A percentile compares a stretch with the other conserved stretches of the same genome.
phyloP scores from a whole-genome alignment of 2,797 vertebrate genomes.

The Okamejei kenojei region DNA sequence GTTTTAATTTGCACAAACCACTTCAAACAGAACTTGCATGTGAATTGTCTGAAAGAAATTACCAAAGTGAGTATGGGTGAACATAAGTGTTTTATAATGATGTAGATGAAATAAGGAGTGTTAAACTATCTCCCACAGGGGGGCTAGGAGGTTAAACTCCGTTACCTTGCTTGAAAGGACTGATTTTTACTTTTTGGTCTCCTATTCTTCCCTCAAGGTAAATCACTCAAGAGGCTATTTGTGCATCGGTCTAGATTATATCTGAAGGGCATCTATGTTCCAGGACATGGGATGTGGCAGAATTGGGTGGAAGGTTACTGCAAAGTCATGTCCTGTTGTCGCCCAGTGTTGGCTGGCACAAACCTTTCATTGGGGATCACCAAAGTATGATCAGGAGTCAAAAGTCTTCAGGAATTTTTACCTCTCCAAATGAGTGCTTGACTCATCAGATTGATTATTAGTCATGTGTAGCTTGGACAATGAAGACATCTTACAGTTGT shows the following conservation, averaged over 20 bases:
- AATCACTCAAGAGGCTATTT: not conserved
- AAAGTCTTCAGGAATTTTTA: not conserved
- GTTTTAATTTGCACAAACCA: conserved; percentile 30
- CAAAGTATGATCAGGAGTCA: not conserved
- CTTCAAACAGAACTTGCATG: conserved; percentile 8
- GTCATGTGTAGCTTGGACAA: not conserved
- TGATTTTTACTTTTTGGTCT: conserved; percentile 13
- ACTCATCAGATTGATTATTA: not conserved
- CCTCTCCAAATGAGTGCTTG: not conserved
- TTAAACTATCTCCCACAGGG: not conserved
- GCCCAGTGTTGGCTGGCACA: not conserved
- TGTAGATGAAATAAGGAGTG: conserved; percentile 1
- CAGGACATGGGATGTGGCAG: not conserved
- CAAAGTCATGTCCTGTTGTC: not conserved
- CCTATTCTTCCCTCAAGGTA: not conserved
- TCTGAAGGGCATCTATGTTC: not conserved
- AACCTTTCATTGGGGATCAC: not conserved
- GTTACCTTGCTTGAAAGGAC: not conserved
- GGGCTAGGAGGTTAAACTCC: not conserved
- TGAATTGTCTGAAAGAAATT: conserved; percentile 33
- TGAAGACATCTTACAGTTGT: not conserved
- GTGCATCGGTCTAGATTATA: not conserved
- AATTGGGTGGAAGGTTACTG: not conserved
- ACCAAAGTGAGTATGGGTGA: conserved; percentile 31
- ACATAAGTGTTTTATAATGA: conserved; percentile 31